Base-by-base conservation (phyloP, 1,140 invertebrate species). In the Eriosoma lanigerum region DNA sequence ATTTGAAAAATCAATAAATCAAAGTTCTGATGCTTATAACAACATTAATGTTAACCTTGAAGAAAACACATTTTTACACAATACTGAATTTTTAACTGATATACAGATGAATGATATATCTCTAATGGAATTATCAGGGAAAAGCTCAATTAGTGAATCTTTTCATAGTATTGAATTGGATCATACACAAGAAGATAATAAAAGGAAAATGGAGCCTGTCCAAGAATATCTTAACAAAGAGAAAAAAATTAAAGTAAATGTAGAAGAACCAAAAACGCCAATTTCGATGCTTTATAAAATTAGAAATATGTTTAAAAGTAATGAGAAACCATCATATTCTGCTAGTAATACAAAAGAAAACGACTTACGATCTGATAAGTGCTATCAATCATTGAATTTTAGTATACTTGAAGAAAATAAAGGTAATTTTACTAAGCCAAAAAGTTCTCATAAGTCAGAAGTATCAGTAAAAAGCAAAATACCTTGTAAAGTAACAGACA, bases 161-260 rank as follows among this genome's bases (percentile, higher is more conserved):
- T 78, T 78, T 78, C 75, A 78, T 26, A 78, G 75, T 78, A 78
- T 78, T 29, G 75, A 78, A 62, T 62, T 48, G 3, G 44, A 78
- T 26, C n/a, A 60, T 60, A 54, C 21, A 19, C 54, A 54, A 0
- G 73, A 76, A 60, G 56, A 78, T 60, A 78, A 78, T 44, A 78
- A 78, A 2, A 78, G 75, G 12, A 78, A 78, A 62, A 48, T 62
- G 6, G 73, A 76, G 10, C 5, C 21, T 3, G 19, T 19, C 15
- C 21, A 48, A 29, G 56, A 78, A 62, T 26, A 15, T 12, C 6
- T 48, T 0, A 62, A 13, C 9, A 12, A 10, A 8, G 38, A 78
- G 19, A 78, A 78, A n/a, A 78, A 78, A 26, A 76, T 76, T 19
- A 78, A 78, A 48, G 6, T 76, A 19, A 21, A 62, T 6, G 38